Percentiles rank a stretch among this genome's conserved stretches.
phyloP scores from a whole-genome alignment of 2,888 invertebrate genomes.

The Callinectes sapidus region DNA sequence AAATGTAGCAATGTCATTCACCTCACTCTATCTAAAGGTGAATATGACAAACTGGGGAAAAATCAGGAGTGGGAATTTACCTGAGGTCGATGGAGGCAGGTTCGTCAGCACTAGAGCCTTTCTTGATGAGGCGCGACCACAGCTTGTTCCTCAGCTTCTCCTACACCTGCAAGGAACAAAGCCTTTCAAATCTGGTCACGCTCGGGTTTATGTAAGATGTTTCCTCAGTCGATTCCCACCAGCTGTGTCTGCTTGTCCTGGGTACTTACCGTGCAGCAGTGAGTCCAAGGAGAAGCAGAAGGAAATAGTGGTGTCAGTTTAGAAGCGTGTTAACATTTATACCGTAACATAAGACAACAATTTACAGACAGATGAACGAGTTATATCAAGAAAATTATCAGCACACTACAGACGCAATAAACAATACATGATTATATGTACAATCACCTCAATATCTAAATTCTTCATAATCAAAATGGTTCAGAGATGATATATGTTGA shows the following conservation, averaged over 20 bases:
- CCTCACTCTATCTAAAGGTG: neutral
- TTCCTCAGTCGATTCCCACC: neutral
- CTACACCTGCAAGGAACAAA: slow-evolving; percentile 44
- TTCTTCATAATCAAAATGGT: neutral
- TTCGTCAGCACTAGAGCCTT: slow-evolving; percentile 72
- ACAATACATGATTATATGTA: neutral
- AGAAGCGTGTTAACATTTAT: too few relatives aligned
- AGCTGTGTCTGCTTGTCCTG: neutral
- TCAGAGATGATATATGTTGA: neutral
- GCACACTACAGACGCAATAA: neutral
- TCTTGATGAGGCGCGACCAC: slow-evolving; percentile 72
- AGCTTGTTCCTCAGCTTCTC: slow-evolving; percentile 70
- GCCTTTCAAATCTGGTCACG: neutral
- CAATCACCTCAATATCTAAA: neutral
- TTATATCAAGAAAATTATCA: too few relatives aligned
- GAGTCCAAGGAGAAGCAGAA: neutral
- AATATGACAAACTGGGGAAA: neutral
- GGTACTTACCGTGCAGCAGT: neutral
- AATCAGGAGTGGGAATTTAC: slow-evolving; percentile 28
- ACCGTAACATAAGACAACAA: neutral
- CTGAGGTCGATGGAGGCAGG: slow-evolving; percentile 72
- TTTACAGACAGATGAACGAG: too few relatives aligned
- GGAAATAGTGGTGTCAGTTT: neutral
- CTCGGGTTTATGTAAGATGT: neutral
- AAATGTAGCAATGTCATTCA: neutral